Base-by-base conservation (phyloP, 1,140 invertebrate genomes). In the Hylaeus volcanicus region DNA sequence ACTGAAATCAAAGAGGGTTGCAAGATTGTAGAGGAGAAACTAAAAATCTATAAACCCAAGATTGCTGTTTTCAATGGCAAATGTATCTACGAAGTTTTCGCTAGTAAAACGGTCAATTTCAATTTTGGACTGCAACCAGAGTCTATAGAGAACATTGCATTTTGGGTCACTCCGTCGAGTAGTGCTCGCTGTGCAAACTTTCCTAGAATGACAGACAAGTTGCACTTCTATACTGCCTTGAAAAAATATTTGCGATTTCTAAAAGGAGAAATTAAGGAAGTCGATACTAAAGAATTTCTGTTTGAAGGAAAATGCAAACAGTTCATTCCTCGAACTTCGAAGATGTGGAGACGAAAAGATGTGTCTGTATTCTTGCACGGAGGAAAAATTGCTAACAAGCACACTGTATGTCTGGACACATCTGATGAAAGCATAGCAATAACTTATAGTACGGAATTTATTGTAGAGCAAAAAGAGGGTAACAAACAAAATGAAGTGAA, bases 111-210 rank as follows among this genome's bases (percentile, higher is more conserved):
- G 0, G 61, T 70, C 12, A 90, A 91, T 71, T 93, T 93, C 77
- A 51, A 88, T 53, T 93, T 93, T 88, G 93, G 93, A 53, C 74
- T 93, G 0, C 93, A 93, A 81, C 72, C 87, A 5, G 86, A 89
- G 61, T 61, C 74, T 37, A 87, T 93, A 37, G 90, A 81, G 1
- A 81, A 92, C 1, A 91, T 91, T 11, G 89, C 90, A 5, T 63
- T 93, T 53, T 93, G 93, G 93, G 93, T 93, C 12, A 92, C 92
- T 11, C 93, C 93, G 1, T 93, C 93, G 0, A 93, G 92, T 43
- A 93, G 93, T 75, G 92, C 93, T 5, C 86, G 93, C 14, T 93
- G 93, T 55, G 90, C 93, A 1, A 92, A 92, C 80, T 93, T 92
- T 84, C 93, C 93, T 0, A 85, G 90, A 63, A 92, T 93, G 92